Base-by-base conservation (phyloP, 2,888 invertebrate genomes). In the Coecobrya sp. region DNA sequence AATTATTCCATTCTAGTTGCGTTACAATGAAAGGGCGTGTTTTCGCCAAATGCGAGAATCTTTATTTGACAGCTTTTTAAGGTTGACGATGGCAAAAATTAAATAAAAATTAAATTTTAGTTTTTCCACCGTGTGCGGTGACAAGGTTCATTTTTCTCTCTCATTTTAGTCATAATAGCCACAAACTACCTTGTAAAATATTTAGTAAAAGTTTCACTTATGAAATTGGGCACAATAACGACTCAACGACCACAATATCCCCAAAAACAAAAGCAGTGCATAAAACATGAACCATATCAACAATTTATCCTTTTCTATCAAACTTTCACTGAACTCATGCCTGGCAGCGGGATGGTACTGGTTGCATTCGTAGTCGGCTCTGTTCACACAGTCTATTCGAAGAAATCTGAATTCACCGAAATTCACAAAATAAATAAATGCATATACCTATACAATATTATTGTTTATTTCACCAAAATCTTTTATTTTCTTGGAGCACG, bases 1-100 rank as follows among this genome's bases (percentile, higher is more conserved):
- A 22, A 45, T 52, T 52, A 52, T 76, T 76, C 16, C 13, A 76
- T 25, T 52, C 52, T 8, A 76, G 25, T 73, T 3, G 13, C 42
- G 13, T 13, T 76, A 76, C 76, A 76, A 1, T 3, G 27, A 76
- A 76, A 76, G 36, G 76, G 76, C 49, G 76, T 76, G 16, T 2
- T 52, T 25, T 76, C 0, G 49, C 11, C 11, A 76, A 76, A 76
- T 73, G 36, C 27, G 7, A 27, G 4, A 7, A 65, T 27, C 19
- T 59, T 25, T 65, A 11, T 10, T 65, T 65, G 22, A 22, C 59
- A 65, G 13, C 27, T 16, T 27, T 30, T 30, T 16, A 5, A 5
- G 8, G 10, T 70, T 70, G n/a, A 16, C n/a, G 13, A 65, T 7
- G 25, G 1, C 13, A n/a, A 10, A 27, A 65, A 65, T 19, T 19